Percentiles rank a stretch among this genome's conserved stretches.
phyloP scores from a whole-genome alignment of 1,140 invertebrate species.

The Aleiodes sp. region DNA sequence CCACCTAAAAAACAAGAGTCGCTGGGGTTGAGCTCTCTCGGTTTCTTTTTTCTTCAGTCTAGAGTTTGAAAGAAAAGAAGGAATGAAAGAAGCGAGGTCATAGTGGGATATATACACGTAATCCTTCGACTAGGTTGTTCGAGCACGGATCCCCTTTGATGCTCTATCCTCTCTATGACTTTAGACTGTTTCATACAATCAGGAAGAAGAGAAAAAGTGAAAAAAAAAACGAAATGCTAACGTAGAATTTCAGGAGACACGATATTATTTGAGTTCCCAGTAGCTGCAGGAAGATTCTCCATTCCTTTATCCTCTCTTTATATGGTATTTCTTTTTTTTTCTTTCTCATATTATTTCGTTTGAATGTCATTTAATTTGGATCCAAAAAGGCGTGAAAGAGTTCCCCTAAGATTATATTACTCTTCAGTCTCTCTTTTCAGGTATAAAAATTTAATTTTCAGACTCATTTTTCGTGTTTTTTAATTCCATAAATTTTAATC shows the following conservation, averaged over 20 bases:
- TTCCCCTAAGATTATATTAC: not conserved
- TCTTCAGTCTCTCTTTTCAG: not conserved
- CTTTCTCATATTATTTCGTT: not conserved
- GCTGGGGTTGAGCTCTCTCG: not conserved
- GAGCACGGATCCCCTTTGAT: conserved; percentile 38
- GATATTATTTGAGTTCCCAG: not conserved
- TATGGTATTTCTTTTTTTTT: not conserved
- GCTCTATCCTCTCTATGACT: not conserved
- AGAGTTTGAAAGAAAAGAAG: not conserved
- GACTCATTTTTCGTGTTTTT: not conserved
- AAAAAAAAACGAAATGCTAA: not conserved
- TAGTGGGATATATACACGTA: conserved; percentile 31
- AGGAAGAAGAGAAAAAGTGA: not conserved
- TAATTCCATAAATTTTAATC: not conserved
- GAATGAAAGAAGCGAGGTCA: conserved; percentile 32
- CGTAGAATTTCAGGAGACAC: not conserved
- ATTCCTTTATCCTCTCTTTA: not conserved
- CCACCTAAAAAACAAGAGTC: conserved; percentile 19
- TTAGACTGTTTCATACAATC: not conserved
- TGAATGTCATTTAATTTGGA: conserved; percentile 7
- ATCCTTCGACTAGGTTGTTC: conserved; percentile 36
- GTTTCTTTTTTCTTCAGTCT: not conserved
- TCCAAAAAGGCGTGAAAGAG: not conserved
- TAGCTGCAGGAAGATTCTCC: not conserved
- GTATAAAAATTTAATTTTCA: not conserved